Base-by-base conservation (phyloP, 2,888 invertebrate species). In the Campopleginae sp. region DNA sequence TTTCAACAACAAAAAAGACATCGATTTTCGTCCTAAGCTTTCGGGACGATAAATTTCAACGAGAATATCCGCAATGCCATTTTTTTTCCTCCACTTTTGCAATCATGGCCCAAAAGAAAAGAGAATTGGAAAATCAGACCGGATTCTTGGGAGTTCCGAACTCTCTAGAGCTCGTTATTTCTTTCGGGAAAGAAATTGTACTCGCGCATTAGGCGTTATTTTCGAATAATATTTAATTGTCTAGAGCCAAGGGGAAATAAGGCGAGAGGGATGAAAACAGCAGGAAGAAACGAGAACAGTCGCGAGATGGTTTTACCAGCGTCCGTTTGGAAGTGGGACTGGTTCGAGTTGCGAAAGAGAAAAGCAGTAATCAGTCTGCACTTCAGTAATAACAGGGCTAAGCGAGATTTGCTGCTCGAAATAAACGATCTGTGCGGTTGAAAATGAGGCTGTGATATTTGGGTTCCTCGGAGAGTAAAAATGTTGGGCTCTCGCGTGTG, bases 381-480 rank as follows among this genome's bases (percentile, higher is more conserved):
- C 82, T 54, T 10, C 74, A 33, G 74, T 86, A 86, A 86, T 86
- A 82, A 86, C 86, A 86, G 86, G 86, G 86, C 82, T 31, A 83
- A 82, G 31, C n/a, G 71, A 79, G 79, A 79, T 68, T 80, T 48
- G 82, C 74, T 83, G 77, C 71, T 75, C 82, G 80, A 86, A 86
- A 86, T 80, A 83, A 86, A 80, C 86, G 86, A 86, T 82, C 85
- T 80, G 79, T 80, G 72, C 72, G 80, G 27, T 27, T 72, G 66
- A 77, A 82, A 42, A 77, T 82, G 54, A 66, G 72, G 70, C 66
- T 68, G 44, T 70, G 58, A 63, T 85, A 82, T 82, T 82, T 82
- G 44, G 79, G n/a, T 76, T 68, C 74, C 61, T 72, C 65, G 27
- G 46, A 31, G 6, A 31, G 75, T 27, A 68, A 75, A 77, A 82